Conservation (phyloP, 2,113 vertebrate genomes). For the Clarias magur region DNA sequence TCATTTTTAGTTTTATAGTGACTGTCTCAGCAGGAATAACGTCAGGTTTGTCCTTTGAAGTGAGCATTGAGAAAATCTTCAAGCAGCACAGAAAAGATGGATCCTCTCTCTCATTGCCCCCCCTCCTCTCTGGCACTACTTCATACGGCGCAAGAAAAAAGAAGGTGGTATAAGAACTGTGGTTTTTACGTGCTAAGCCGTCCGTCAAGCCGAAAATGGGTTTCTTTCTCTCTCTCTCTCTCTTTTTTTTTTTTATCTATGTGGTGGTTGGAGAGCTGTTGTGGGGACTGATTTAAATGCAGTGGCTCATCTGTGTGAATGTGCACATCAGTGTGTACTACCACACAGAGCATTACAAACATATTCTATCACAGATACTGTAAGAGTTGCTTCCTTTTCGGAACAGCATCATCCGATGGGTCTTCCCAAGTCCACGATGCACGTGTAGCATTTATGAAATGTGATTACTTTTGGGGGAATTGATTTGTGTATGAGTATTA, state of each 20-base stretch:
- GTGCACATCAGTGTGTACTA: slow-evolving; percentile 46
- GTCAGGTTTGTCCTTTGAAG: slow-evolving; percentile 74
- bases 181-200: slow-evolving; percentile 71
- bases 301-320: slow-evolving; percentile 38
- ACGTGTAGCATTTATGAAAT: background rate
- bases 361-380: slow-evolving; percentile 40
- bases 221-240: slow-evolving; percentile 40
- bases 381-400: background rate
- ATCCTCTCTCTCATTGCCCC: slow-evolving; percentile 53
- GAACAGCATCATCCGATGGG: background rate
- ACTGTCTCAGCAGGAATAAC: slow-evolving; percentile 71
- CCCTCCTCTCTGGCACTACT: slow-evolving; percentile 68
- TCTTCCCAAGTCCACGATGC: background rate
- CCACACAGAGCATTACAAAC: background rate
- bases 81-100: slow-evolving; percentile 69
- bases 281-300: slow-evolving; percentile 62
- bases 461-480: background rate
- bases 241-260: slow-evolving; percentile 50
- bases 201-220: slow-evolving; percentile 68
- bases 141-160: slow-evolving; percentile 71
- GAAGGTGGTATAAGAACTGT: slow-evolving; percentile 52
- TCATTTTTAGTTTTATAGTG: slow-evolving; percentile 60
- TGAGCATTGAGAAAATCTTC: slow-evolving; percentile 74
- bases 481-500: background rate
- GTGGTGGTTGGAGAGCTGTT: slow-evolving; percentile 60